Conservation (phyloP, 2,797 vertebrate species). For the Acanthiza pusilla region DNA sequence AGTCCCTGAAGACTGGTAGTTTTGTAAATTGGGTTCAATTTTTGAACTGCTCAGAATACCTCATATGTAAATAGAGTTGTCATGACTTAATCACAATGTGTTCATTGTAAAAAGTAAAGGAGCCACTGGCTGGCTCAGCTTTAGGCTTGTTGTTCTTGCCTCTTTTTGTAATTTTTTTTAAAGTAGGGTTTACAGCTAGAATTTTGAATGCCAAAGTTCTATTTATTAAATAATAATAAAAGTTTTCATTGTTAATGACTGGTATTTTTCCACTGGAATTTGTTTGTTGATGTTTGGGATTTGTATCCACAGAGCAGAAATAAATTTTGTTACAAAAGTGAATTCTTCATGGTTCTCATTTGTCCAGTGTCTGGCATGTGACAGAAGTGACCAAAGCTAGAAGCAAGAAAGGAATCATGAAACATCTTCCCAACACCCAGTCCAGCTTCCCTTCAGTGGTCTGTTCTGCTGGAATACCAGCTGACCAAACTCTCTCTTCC, state of each 20-base stretch:
- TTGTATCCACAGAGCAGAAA: slow-evolving; percentile 84
- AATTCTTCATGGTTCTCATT: background rate
- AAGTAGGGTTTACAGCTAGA: slow-evolving; percentile 87
- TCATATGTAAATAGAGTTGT: slow-evolving; percentile 82
- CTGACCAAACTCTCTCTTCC: background rate
- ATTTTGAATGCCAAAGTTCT: slow-evolving; percentile 94
- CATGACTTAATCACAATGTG: slow-evolving; percentile 73
- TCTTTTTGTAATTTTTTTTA: slow-evolving; percentile 81
- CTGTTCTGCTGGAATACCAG: background rate
- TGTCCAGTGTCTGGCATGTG: background rate
- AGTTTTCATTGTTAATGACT: slow-evolving; percentile 80
- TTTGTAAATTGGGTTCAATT: slow-evolving; percentile 74
- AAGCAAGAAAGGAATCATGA: background rate
- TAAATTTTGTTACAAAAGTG: slow-evolving; percentile 85
- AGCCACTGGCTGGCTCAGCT: slow-evolving; percentile 85
- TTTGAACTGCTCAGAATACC: slow-evolving; percentile 76
- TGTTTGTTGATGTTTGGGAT: slow-evolving; percentile 81
- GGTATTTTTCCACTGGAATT: slow-evolving; percentile 85
- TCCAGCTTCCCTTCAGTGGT: background rate
- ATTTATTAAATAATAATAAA: slow-evolving; percentile 85
- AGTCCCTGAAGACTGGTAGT: slow-evolving; percentile 71
- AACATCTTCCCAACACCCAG: background rate
- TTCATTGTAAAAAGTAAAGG: slow-evolving; percentile 72
- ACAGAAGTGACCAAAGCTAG: background rate
- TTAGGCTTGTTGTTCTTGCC: slow-evolving; percentile 75